Conservation (phyloP, 2,797 vertebrate species). For the Zenarchopterus dispar region DNA sequence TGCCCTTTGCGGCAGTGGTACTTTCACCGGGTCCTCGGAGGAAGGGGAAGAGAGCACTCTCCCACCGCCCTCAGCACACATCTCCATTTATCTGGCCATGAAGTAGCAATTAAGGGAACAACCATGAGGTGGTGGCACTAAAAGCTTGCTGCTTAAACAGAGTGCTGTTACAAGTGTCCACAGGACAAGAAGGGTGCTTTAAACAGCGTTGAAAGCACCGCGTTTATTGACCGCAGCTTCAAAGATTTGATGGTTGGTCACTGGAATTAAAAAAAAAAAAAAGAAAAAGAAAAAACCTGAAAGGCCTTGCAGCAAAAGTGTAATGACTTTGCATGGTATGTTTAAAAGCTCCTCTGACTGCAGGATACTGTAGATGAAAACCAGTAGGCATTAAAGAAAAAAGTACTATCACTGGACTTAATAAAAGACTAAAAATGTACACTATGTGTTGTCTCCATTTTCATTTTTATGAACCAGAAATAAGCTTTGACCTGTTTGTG, state of each 20-base stretch:
- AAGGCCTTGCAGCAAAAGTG: slow-evolving; percentile 57
- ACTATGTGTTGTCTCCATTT: slow-evolving; percentile 46
- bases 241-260: slow-evolving; percentile 46
- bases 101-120: slow-evolving; percentile 51
- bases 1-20: slow-evolving; percentile 24
- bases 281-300: slow-evolving; percentile 25
- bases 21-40: slow-evolving; percentile 18
- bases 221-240: slow-evolving; percentile 46
- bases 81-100: slow-evolving; percentile 35
- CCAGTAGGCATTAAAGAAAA: slow-evolving; percentile 62
- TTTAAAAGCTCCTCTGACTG: slow-evolving; percentile 64
- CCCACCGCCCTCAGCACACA: slow-evolving; percentile 8
- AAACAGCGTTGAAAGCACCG: slow-evolving; percentile 42
- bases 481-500: background rate
- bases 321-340: slow-evolving; percentile 76
- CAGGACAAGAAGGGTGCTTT: slow-evolving; percentile 39
- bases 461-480: slow-evolving; percentile 14
- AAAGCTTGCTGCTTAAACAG: slow-evolving; percentile 34
- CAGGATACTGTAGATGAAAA: slow-evolving; percentile 54
- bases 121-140: slow-evolving; percentile 28
- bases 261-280: slow-evolving; percentile 43
- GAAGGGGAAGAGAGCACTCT: slow-evolving; percentile 3
- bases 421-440: slow-evolving; percentile 70
- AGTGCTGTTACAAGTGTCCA: slow-evolving; percentile 21
- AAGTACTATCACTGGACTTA: slow-evolving; percentile 61